phyloP scores from a whole-genome alignment of 1,140 invertebrate species.

The Ostrea edulis region DNA sequence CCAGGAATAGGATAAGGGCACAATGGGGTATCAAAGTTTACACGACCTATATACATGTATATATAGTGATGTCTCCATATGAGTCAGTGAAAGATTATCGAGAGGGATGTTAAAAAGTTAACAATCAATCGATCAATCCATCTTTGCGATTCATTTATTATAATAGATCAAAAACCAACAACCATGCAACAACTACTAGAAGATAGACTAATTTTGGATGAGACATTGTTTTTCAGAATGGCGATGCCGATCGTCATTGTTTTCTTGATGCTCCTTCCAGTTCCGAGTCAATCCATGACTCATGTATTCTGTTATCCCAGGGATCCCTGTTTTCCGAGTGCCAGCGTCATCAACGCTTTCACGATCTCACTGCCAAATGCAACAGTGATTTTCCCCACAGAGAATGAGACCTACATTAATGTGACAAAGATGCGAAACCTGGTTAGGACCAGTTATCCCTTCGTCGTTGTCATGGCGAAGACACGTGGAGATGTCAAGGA shows the following conservation, averaged over 20 bases:
- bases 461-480: constrained; percentile 36
- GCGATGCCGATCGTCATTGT: background rate
- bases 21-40: too few species aligned
- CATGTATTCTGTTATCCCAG: constrained; percentile 42
- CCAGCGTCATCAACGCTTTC: background rate
- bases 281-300: background rate
- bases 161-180: too few species aligned
- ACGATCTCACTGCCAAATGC: constrained; percentile 1
- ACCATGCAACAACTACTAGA: too few species aligned
- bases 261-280: background rate
- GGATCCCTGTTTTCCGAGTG: constrained; percentile 40
- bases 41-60: too few species aligned
- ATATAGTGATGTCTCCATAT: too few species aligned
- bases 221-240: too few species aligned
- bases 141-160: too few species aligned
- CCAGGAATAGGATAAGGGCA: too few species aligned
- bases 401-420: background rate
- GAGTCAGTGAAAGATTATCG: too few species aligned
- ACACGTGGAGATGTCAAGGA: constrained; percentile 56
- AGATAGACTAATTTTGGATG: too few species aligned
- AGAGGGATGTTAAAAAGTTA: too few species aligned
- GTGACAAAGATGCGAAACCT: constrained; percentile 23
- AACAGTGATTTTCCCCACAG: constrained; percentile 17
- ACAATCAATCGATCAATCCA: too few species aligned
- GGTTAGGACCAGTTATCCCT: constrained; percentile 33